Evolutionary conservation across 2,113 vertebrate genomes (phyloP), one percentile per base, ranked within the genome.

Genomic region (Crotalus horridus): DNA sequence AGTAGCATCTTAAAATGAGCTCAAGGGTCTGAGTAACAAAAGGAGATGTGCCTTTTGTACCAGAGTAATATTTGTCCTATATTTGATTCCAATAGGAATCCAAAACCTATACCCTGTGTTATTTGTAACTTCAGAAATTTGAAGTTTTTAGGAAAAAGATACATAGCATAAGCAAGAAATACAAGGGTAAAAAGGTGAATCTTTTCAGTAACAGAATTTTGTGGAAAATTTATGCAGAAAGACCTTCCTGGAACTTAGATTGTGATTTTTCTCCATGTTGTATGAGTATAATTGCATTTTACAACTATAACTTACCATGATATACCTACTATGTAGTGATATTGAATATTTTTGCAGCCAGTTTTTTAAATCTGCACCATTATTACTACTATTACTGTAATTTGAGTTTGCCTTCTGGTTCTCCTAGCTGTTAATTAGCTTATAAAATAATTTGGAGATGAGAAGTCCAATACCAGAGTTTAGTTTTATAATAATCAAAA

Each of bases 351-450:
- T 64, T 69, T 69, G 4, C 29, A 69, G 5, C 4, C 13, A 69
- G 29, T 17, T 69, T 69, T 69, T n/a, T n/a, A n/a, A 69, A 69
- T 69, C 64, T 69, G 64, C 12, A 69, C n/a, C 29, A 69, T 33
- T 33, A 69, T 15, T 69, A n/a, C 12, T 69, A 6, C 64, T n/a
- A 69, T 64, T 64, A 64, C 29, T 69, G 64, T 69, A 91, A 48
- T 39, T 94, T 93, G 90, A 10, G 53, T 93, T 95, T 56, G 53
- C n/a, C 23, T 74, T 93, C n/a, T 21, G 86, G 48, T 54, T 95
- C 56, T 89, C 46, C 39, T 87, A 88, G 48, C 59, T 92, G 91
- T 92, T 95, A 91, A 91, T 95, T 94, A 59, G 81, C 89, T 89
- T 85, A 56, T 69, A 51, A 89, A 54, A 54, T 90, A 24, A 33